Conservation (phyloP, 2,797 vertebrate species). For the Rhyacichthys aspro region DNA sequence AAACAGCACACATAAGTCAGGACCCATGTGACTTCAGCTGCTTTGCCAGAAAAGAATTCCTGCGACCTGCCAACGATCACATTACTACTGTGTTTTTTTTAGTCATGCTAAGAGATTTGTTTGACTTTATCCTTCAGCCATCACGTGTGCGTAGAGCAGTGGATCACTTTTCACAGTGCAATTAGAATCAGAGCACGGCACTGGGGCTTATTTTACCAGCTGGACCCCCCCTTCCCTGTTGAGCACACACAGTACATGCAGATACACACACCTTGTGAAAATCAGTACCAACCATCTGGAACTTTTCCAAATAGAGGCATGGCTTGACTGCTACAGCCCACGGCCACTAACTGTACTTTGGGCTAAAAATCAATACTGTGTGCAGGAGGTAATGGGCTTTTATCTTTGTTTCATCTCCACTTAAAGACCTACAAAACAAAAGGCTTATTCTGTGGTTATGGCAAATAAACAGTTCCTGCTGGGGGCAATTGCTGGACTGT, state of each 20-base stretch:
- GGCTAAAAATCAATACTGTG: slow-evolving; percentile 57
- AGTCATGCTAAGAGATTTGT: slow-evolving; percentile 62
- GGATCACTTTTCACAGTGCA: slow-evolving; percentile 71
- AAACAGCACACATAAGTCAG: slow-evolving; percentile 23
- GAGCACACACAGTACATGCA: slow-evolving; percentile 37
- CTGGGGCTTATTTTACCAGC: slow-evolving; percentile 71
- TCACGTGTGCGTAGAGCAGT: slow-evolving; percentile 55
- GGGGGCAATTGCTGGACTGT: slow-evolving; percentile 69
- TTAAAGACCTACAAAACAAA: slow-evolving; percentile 66
- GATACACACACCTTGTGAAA: slow-evolving; percentile 47
- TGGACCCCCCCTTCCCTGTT: slow-evolving; percentile 46
- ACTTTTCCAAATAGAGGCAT: slow-evolving; percentile 46
- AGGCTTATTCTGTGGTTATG: slow-evolving; percentile 66
- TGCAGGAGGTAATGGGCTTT: slow-evolving; percentile 61
- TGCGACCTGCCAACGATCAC: slow-evolving; percentile 64
- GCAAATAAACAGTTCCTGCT: slow-evolving; percentile 75
- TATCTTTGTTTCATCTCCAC: slow-evolving; percentile 60
- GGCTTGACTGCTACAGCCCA: slow-evolving; percentile 33
- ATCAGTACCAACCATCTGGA: slow-evolving; percentile 48
- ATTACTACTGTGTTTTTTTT: slow-evolving; percentile 47
- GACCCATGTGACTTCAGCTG: slow-evolving; percentile 55
- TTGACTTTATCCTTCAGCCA: slow-evolving; percentile 64
- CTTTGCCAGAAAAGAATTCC: slow-evolving; percentile 62
- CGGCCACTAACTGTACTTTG: slow-evolving; percentile 44
- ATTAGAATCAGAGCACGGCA: slow-evolving; percentile 68